A percentile compares a stretch with the other conserved stretches of the same genome.
Conservation (phyloP, 2,797 vertebrate species). For the Mus spretus region DNA sequence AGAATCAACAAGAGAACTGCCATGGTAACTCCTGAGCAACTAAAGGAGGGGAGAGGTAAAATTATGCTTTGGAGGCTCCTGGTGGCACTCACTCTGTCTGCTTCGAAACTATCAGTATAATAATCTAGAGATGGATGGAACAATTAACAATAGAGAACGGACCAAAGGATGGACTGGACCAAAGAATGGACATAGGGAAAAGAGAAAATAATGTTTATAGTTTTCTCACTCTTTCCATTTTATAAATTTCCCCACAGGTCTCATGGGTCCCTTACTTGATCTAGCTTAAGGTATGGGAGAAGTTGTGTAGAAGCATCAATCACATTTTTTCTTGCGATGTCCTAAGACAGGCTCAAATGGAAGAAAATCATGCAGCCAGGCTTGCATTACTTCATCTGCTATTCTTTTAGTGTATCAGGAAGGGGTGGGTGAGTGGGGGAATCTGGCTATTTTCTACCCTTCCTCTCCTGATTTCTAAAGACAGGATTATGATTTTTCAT, state of each 20-base stretch:
- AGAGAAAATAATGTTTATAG: constrained; percentile 13
- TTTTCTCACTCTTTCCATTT: constrained; percentile 8
- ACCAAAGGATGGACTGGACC: not conserved
- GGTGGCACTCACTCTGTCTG: not conserved
- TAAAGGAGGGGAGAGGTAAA: constrained; percentile 15
- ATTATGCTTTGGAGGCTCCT: not conserved
- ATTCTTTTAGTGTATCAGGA: not conserved
- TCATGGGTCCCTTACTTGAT: not conserved
- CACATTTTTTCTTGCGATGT: not conserved
- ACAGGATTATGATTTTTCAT: constrained; percentile 15
- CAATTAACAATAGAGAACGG: not conserved
- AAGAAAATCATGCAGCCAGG: not conserved
- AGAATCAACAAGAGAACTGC: not conserved
- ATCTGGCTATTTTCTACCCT: constrained; percentile 11
- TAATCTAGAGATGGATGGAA: constrained; percentile 14
- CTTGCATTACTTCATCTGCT: not conserved
- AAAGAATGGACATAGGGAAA: constrained; percentile 52
- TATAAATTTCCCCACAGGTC: not conserved
- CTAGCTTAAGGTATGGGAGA: not conserved
- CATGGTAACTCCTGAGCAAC: not conserved
- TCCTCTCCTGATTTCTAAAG: constrained; percentile 50
- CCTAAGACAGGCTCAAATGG: not conserved
- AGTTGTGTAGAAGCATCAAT: not conserved
- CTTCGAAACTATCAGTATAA: not conserved
- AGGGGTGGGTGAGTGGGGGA: not conserved